phyloP scores from a whole-genome alignment of 2,888 invertebrate genomes.

The Tyria jacobaeae region DNA sequence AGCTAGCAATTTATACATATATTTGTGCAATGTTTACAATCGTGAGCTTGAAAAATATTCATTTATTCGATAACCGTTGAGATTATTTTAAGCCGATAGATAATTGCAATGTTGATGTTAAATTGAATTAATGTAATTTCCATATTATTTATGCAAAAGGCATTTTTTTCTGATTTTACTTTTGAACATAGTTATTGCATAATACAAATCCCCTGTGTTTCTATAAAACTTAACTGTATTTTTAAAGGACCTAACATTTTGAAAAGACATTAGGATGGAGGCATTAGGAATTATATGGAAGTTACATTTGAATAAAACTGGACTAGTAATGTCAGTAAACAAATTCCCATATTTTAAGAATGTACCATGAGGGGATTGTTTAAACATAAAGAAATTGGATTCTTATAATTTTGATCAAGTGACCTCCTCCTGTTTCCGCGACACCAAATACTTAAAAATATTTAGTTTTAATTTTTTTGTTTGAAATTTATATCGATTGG shows the following conservation, averaged over 20 bases:
- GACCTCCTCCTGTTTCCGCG: slow-evolving; percentile 85
- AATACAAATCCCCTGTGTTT: slow-evolving; percentile 16
- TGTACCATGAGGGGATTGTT: slow-evolving; percentile 81
- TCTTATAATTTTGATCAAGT: slow-evolving; percentile 65
- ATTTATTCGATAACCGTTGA: slow-evolving; percentile 35
- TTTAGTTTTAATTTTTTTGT: slow-evolving; percentile 58
- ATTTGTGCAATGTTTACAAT: slow-evolving; percentile 27
- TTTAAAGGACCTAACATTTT: too few species aligned
- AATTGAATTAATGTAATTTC: slow-evolving; percentile 69
- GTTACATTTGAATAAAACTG: slow-evolving; percentile 61
- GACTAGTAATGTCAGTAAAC: slow-evolving; percentile 38
- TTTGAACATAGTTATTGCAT: slow-evolving; percentile 10
- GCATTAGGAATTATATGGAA: slow-evolving; percentile 65
- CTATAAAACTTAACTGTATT: slow-evolving; percentile 14
- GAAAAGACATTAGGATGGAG: slow-evolving; percentile 49
- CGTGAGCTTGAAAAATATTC: slow-evolving; percentile 48
- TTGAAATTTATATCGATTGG: slow-evolving; percentile 50
- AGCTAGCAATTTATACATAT: slow-evolving; percentile 20
- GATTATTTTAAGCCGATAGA: slow-evolving; percentile 31
- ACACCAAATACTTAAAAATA: slow-evolving; percentile 59
- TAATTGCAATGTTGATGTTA: slow-evolving; percentile 33
- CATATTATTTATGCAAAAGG: slow-evolving; percentile 53
- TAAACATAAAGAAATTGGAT: slow-evolving; percentile 52
- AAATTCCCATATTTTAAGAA: slow-evolving; percentile 49
- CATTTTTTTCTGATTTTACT: slow-evolving; percentile 7